Percentiles rank a stretch among this genome's conserved stretches.
phyloP scores from a whole-genome alignment of 2,113 vertebrate genomes.

The Epinephelus fuscoguttatus region DNA sequence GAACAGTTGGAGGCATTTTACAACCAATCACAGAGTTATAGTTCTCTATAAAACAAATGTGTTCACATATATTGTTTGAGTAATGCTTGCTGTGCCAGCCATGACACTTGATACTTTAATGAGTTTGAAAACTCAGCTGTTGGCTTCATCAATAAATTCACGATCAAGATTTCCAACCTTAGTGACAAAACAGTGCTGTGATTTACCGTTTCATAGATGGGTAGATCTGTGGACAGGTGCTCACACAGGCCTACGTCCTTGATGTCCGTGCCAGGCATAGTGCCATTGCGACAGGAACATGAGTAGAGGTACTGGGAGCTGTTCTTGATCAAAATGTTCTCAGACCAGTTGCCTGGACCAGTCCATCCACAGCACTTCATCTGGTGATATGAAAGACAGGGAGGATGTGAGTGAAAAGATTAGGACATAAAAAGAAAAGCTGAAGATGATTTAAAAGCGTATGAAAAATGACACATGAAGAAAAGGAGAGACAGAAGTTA shows the following conservation, averaged over 20 bases:
- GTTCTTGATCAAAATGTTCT: constrained; percentile 84
- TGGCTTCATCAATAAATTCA: not conserved
- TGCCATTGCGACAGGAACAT: constrained; percentile 87
- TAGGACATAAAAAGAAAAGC: not conserved
- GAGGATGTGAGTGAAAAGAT: not conserved
- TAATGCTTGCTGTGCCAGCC: not conserved
- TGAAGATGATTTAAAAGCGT: not conserved
- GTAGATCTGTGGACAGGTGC: constrained; percentile 57
- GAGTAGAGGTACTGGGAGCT: constrained; percentile 76
- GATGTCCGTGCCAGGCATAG: not conserved
- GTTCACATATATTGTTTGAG: not conserved
- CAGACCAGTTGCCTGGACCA: constrained; percentile 88
- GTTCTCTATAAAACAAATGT: not conserved
- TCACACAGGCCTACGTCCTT: constrained; percentile 83
- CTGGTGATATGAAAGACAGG: constrained; percentile 67
- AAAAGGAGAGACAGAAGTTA: not conserved
- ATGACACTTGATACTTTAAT: not conserved
- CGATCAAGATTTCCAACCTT: not conserved
- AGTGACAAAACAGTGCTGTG: not conserved
- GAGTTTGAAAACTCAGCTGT: not conserved
- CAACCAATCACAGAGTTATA: not conserved
- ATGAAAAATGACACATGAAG: not conserved
- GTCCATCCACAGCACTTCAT: constrained; percentile 93
- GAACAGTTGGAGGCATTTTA: constrained; percentile 4
- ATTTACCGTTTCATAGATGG: constrained; percentile 85